Conservation (phyloP, 2,113 vertebrate genomes). For the Phoxinus phoxinus region DNA sequence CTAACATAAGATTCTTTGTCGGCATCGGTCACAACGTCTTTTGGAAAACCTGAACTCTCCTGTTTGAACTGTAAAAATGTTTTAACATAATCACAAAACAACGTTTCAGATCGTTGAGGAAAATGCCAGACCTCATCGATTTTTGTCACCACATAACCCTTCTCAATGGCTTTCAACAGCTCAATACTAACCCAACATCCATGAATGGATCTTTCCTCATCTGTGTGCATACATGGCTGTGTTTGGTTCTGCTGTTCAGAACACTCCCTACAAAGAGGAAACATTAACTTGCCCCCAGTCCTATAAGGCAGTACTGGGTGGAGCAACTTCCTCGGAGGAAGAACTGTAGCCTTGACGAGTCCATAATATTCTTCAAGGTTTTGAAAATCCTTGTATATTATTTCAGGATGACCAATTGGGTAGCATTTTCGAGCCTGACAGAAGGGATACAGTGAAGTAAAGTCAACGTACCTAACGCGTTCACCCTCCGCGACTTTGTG, state of each 20-base stretch:
- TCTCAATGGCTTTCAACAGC: not conserved
- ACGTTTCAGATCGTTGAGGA: too few relatives aligned
- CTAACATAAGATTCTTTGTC: not conserved
- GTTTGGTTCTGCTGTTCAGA: conserved; percentile 8
- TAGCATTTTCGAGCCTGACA: conserved; percentile 8
- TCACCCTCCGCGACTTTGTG: not conserved
- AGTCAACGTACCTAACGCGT: not conserved
- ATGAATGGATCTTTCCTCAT: not conserved
- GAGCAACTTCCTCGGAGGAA: not conserved
- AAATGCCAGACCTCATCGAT: not conserved
- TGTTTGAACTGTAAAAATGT: not conserved
- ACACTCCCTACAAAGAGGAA: not conserved
- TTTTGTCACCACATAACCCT: not conserved
- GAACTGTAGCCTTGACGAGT: not conserved
- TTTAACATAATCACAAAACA: too few relatives aligned
- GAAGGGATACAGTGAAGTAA: not conserved
- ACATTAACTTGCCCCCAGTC: not conserved
- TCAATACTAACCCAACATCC: not conserved
- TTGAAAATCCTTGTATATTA: conserved; percentile 32
- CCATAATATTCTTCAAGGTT: not conserved
- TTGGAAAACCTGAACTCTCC: not conserved
- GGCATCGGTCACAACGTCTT: not conserved
- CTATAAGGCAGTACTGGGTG: not conserved
- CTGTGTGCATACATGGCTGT: not conserved
- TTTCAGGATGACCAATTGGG: not conserved